Evolutionary conservation across 2,888 invertebrate genomes (phyloP), one percentile per base, ranked within the genome.

Genomic region (Anthophora plumipes): DNA sequence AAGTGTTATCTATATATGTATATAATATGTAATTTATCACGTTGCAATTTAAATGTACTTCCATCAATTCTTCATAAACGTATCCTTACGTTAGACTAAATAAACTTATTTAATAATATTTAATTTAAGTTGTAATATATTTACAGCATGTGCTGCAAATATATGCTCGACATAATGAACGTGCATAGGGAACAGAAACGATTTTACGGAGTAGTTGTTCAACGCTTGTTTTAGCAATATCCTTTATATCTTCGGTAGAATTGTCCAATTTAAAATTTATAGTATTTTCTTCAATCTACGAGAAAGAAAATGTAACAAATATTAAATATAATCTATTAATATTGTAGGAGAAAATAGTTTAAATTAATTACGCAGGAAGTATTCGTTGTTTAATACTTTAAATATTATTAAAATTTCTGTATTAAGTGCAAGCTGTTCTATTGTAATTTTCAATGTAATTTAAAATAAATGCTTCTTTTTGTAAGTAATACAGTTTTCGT

Each of bases 91-190:
- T n/a, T 12, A 39, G 6, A 39, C 0, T 41, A 7, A 39, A 60
- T 43, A 11, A 37, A 64, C 39, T 54, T 46, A 50, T 57, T 41
- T 31, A 25, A 11, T 0, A 31, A 31, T 69, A 22, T 52, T 46
- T 61, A 3, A 46, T n/a, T 46, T n/a, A 11, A 22, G 14, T 25
- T 48, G 7, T n/a, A 54, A 64, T 54, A 17, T 17, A 60, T 54
- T 82, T 84, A 90, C 91, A 91, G 79, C 91, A 91, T 2, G 66
- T 55, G 54, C 85, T 86, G 52, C 82, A 88, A 46, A 91, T 80
- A 9, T 89, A 80, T 69, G 85, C 85, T 14, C 74, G 80, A 77
- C 90, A 91, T 17, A 91, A 41, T 1, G 70, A 80, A 57, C 86
- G 89, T 12, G 90, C 88, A 60, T 73, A 69, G 11, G 72, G 48